phyloP scores from a whole-genome alignment of 2,797 vertebrate genomes.

The Pangasius krempfi region DNA sequence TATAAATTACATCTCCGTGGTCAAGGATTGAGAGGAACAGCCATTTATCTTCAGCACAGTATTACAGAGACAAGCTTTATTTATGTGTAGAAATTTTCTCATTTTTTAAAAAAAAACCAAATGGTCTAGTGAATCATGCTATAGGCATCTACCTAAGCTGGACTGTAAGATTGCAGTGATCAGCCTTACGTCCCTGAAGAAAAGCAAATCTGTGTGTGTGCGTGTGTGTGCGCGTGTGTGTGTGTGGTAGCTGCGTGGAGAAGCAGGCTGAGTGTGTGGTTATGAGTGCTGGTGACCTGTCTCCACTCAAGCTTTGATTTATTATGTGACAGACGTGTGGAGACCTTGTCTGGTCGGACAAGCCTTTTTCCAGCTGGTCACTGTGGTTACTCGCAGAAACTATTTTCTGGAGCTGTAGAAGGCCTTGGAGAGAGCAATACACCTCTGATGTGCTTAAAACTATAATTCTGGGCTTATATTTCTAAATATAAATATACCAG shows the following conservation, averaged over 20 bases:
- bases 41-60: background rate
- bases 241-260: constrained; percentile 48
- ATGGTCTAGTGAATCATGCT: background rate
- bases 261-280: constrained; percentile 49
- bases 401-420: constrained; percentile 50
- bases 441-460: constrained; percentile 59
- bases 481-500: constrained; percentile 62
- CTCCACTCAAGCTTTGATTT: constrained; percentile 57
- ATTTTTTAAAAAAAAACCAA: background rate
- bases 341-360: constrained; percentile 52
- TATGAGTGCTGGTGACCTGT: constrained; percentile 56
- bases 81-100: background rate
- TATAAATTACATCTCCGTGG: background rate
- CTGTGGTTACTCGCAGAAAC: constrained; percentile 51
- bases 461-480: constrained; percentile 51
- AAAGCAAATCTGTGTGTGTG: constrained; percentile 27
- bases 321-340: constrained; percentile 59
- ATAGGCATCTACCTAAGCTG: background rate
- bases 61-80: background rate
- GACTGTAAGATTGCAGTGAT: constrained; percentile 9
- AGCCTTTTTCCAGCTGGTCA: constrained; percentile 59
- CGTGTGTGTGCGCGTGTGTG: constrained; percentile 46
- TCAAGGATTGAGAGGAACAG: background rate
- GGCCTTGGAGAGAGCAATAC: constrained; percentile 43
- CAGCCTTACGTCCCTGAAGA: constrained; percentile 2